Evolutionary conservation across 1,140 invertebrate species (phyloP).

Genomic region (Cryptotermes secundus): DNA sequence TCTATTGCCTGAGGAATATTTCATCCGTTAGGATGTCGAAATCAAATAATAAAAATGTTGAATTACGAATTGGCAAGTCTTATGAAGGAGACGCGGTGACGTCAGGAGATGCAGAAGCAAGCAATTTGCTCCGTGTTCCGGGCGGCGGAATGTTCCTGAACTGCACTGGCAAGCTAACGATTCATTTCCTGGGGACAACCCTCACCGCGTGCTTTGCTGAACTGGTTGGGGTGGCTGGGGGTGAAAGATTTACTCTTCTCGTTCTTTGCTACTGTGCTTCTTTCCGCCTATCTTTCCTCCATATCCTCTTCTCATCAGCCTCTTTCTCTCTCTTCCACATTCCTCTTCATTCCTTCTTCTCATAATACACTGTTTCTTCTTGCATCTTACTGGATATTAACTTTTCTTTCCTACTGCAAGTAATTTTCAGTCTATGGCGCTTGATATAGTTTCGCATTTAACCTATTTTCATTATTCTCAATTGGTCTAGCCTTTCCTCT

Average conservation of each 20-base stretch:
- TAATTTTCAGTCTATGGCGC: too few species aligned
- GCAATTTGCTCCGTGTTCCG: constrained; percentile 13
- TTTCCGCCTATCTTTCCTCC: not conserved
- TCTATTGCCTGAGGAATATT: not conserved
- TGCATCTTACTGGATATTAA: too few species aligned
- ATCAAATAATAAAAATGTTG: constrained; percentile 18
- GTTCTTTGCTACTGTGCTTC: not conserved
- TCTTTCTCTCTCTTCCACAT: not conserved
- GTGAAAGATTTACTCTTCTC: not conserved
- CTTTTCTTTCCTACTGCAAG: too few species aligned
- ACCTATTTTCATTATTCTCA: too few species aligned
- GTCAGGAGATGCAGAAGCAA: constrained; percentile 14
- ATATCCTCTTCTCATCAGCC: not conserved
- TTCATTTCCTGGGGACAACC: constrained; percentile 18
- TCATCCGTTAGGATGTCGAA: not conserved
- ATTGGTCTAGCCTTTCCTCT: too few species aligned
- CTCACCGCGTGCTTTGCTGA: not conserved
- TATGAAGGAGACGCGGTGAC: not conserved
- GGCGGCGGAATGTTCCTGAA: constrained; percentile 1
- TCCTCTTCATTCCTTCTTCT: not conserved
- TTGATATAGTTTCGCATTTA: too few species aligned
- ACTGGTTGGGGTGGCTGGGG: not conserved
- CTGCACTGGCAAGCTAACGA: not conserved
- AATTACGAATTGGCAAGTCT: constrained; percentile 17
- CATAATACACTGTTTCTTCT: too few species aligned